Percentiles rank a stretch among this genome's conserved stretches.
Evolutionary conservation across 2,113 vertebrate species (phyloP).

Genomic region (Carassius gibelio): DNA sequence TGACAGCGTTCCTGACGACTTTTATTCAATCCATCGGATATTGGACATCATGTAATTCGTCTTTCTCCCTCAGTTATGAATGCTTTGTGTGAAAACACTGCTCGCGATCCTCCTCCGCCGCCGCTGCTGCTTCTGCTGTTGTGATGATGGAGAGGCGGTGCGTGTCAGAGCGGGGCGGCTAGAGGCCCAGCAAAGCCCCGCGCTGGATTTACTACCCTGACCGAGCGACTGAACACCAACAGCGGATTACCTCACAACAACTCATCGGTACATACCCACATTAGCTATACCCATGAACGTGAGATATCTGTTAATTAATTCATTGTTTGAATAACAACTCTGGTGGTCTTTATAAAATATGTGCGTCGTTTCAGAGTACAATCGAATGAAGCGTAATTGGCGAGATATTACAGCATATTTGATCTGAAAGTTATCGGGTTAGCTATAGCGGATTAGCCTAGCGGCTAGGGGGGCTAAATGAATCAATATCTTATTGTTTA

Average conservation of each 20-base stretch:
- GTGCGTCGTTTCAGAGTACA: not conserved
- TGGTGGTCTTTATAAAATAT: not conserved
- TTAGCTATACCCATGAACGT: not conserved
- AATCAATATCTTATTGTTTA: slow-evolving; percentile 7
- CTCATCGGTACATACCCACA: not conserved
- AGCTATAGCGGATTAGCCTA: slow-evolving; percentile 15
- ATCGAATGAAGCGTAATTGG: not conserved
- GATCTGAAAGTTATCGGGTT: slow-evolving; percentile 30
- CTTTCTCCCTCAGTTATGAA: not conserved
- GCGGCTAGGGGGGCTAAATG: slow-evolving; percentile 20
- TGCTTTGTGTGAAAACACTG: slow-evolving; percentile 24
- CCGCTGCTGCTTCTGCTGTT: slow-evolving; percentile 2
- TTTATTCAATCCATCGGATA: not conserved
- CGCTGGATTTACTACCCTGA: slow-evolving; percentile 35
- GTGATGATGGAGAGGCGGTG: slow-evolving; percentile 53
- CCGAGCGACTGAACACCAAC: slow-evolving; percentile 5
- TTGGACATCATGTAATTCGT: slow-evolving; percentile 13
- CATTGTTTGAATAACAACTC: not conserved
- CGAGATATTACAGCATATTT: slow-evolving; percentile 12
- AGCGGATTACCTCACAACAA: slow-evolving; percentile 33
- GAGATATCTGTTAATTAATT: not conserved
- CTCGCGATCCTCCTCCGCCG: slow-evolving; percentile 22
- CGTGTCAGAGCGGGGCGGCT: slow-evolving; percentile 53
- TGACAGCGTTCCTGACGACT: slow-evolving; percentile 31
- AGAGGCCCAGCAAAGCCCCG: slow-evolving; percentile 58